Evolutionary conservation across 2,888 invertebrate species (phyloP).

Genomic region (Eueremaeus valkanovi): DNA sequence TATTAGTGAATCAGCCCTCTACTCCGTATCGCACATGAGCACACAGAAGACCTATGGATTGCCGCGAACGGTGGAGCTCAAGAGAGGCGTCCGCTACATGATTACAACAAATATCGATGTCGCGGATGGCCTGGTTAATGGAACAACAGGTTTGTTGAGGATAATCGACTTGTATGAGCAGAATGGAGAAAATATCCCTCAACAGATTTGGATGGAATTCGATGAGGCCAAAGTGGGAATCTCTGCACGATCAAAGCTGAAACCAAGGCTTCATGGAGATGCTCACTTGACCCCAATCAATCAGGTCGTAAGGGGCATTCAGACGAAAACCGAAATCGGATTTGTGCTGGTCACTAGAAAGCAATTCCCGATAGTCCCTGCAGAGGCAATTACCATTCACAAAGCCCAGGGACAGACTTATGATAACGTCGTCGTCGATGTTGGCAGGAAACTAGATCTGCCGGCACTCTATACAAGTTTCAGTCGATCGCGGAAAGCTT

Average conservation of each 20-base stretch:
- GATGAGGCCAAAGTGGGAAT: neutral
- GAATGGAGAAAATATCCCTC: neutral
- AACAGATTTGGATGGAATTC: neutral
- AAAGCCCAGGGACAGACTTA: no score
- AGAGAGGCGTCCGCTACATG: constrained; percentile 43
- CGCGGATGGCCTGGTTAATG: constrained; percentile 46
- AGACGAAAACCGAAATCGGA: no score
- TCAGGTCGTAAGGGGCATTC: no score
- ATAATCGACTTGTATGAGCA: neutral
- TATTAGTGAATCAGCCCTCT: neutral
- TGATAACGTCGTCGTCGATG: no score
- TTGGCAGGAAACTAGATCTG: no score
- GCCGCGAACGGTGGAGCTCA: neutral
- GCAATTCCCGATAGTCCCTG: no score
- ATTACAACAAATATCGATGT: constrained; percentile 45
- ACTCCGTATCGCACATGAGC: neutral
- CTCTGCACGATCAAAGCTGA: neutral
- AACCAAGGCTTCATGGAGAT: neutral
- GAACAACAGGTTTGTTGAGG: constrained; percentile 43
- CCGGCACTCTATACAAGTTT: neutral
- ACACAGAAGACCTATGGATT: neutral
- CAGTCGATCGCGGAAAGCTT: neutral
- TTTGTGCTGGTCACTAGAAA: constrained; percentile 7
- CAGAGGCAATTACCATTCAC: no score
- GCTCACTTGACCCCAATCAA: no score